Base-by-base conservation (phyloP, 2,888 invertebrate species). In the Torymus auratus region DNA sequence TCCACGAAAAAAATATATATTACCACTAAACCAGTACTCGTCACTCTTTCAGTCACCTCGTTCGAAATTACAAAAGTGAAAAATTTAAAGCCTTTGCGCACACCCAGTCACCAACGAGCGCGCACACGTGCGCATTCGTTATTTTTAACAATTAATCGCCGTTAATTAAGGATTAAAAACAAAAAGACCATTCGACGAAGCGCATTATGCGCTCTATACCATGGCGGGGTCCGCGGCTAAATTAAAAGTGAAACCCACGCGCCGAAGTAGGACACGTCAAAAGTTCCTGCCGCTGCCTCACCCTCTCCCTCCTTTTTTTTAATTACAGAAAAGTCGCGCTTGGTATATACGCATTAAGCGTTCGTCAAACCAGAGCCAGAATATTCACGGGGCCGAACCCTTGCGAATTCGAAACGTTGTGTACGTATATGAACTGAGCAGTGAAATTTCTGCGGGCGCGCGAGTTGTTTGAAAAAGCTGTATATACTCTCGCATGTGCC, bases 201-300 rank as follows among this genome's bases (percentile, higher is more conserved):
- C 50, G 50, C 64, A 41, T 64, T 64, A 12, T 41, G 41, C 7
- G 41, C 7, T 41, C 41, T 41, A 41, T 41, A 41, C 41, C 41
- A 41, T 41, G 7, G 41, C 7, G 7, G 41, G 41, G 15, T 41
- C 41, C 2, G 64, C 41, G 41, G 41, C 15, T 15, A 64, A 64
- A 64, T 64, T 64, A 64, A 64, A 64, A 64, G 64, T 41, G 41
- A 15, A 64, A 64, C 28, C 28, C 64, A 28, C 15, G 15, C 55
- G 41, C 11, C 64, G 64, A 64, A 64, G 41, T 64, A 64, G 64
- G 64, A 50, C 64, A 17, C 28, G 64, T 41, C 41, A 41, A 64
- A 64, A 64, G 64, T 64, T 41, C 3, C 50, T 64, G 4, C 15
- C 15, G 3, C 50, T 1, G 28, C 5, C 41, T 62, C 28, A 41